Conservation (phyloP, 64 coral and sea anemone species). For the Cladopsammia gracilis region DNA sequence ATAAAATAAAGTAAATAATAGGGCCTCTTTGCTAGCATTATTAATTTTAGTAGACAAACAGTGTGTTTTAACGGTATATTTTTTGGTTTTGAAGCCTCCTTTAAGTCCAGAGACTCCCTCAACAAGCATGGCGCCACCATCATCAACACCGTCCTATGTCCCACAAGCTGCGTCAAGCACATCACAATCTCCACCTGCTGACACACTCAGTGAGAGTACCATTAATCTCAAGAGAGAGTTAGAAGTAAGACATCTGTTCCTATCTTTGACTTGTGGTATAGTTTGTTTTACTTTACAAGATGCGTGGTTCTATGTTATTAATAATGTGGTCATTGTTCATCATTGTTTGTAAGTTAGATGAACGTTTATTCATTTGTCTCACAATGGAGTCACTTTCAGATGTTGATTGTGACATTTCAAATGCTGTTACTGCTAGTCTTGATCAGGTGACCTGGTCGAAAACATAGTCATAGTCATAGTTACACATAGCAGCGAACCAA, state of each 20-base stretch:
- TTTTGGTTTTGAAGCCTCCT: not conserved
- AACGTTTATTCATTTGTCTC: no score
- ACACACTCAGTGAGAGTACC: slow-evolving; percentile 87
- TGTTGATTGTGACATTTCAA: no score
- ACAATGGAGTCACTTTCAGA: no score
- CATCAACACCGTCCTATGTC: slow-evolving; percentile 74
- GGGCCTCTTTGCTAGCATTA: no score
- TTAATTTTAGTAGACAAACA: no score
- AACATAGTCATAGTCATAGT: no score
- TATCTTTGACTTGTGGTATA: not conserved
- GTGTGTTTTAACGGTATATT: not conserved
- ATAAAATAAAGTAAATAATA: no score
- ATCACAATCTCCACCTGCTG: slow-evolving; percentile 45
- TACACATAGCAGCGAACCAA: no score
- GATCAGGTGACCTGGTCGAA: no score
- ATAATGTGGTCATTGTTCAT: no score
- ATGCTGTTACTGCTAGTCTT: no score
- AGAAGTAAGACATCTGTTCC: slow-evolving; percentile 44
- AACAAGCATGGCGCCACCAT: slow-evolving; percentile 38
- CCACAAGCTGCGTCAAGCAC: slow-evolving; percentile 7
- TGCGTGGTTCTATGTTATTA: not conserved
- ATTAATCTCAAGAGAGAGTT: slow-evolving; percentile 91
- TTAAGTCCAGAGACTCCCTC: slow-evolving; percentile 55
- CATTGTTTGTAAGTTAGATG: no score
- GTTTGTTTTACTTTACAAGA: not conserved